Conservation (phyloP, 2,888 invertebrate species). For the Elmis aenea region DNA sequence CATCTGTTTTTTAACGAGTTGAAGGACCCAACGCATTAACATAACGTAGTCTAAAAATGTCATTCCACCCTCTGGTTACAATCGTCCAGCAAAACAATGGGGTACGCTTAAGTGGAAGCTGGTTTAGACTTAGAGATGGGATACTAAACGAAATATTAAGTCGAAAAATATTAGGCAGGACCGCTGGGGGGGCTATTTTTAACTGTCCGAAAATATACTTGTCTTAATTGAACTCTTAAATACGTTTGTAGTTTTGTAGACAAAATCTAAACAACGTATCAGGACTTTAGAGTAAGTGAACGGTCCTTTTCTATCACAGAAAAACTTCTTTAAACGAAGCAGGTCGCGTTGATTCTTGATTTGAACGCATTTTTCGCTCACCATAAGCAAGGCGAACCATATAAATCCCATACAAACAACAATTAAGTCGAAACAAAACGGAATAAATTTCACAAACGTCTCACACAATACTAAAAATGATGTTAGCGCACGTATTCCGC, state of each 20-base stretch:
- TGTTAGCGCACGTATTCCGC: conserved; percentile 7
- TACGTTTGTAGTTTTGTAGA: conserved; percentile 11
- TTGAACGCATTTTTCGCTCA: too few species aligned
- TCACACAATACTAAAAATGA: too few species aligned
- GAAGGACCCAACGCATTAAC: conserved; percentile 21
- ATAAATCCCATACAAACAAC: too few species aligned
- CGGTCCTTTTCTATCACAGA: background rate
- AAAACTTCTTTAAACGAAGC: conserved; percentile 2
- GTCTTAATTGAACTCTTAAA: conserved; percentile 18
- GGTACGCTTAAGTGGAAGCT: conserved; percentile 2
- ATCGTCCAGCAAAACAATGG: conserved; percentile 13
- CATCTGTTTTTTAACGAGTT: conserved; percentile 22
- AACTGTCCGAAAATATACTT: conserved; percentile 20
- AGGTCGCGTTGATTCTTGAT: too few species aligned
- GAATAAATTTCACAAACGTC: too few species aligned
- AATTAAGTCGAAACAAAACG: background rate
- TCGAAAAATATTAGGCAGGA: conserved; percentile 24
- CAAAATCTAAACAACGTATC: conserved; percentile 9
- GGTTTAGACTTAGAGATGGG: conserved; percentile 5
- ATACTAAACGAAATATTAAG: conserved; percentile 14
- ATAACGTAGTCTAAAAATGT: conserved; percentile 23
- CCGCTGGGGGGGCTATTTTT: conserved; percentile 22
- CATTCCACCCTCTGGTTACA: conserved; percentile 21
- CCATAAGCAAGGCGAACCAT: too few species aligned
- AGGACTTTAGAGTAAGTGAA: background rate